A percentile compares a stretch with the other conserved stretches of the same genome.
Evolutionary conservation across 2,888 invertebrate species (phyloP).

Genomic region (Eubasilissa splendida): DNA sequence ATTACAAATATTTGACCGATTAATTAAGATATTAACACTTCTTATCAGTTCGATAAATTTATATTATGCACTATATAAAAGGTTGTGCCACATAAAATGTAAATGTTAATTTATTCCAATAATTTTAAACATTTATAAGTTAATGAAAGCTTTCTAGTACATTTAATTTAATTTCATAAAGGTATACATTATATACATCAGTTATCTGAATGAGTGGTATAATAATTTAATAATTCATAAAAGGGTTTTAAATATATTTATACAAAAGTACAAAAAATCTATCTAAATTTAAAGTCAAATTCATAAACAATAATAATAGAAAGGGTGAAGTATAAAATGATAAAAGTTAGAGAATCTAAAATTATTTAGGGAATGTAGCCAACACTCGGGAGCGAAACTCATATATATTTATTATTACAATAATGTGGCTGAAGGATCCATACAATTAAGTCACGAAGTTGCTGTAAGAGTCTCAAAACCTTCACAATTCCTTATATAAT

Average conservation of each 20-base stretch:
- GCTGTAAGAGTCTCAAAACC: no score
- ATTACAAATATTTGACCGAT: slow-evolving; percentile 34
- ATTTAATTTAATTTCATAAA: slow-evolving; percentile 34
- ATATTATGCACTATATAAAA: slow-evolving; percentile 44
- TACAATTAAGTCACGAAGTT: no score
- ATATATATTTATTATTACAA: background rate
- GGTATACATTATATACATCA: slow-evolving; percentile 18
- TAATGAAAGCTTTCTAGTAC: slow-evolving; percentile 36
- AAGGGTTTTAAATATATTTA: slow-evolving; percentile 39
- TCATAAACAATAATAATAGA: slow-evolving; percentile 24
- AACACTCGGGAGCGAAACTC: slow-evolving; percentile 13
- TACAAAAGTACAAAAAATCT: slow-evolving; percentile 53
- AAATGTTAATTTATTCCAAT: slow-evolving; percentile 13
- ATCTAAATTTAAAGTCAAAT: slow-evolving; percentile 28
- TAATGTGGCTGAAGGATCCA: slow-evolving; percentile 6
- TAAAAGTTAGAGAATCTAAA: background rate
- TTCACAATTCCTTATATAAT: no score
- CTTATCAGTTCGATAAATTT: slow-evolving; percentile 28
- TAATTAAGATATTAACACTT: slow-evolving; percentile 14
- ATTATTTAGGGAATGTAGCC: slow-evolving; percentile 23
- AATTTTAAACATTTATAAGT: slow-evolving; percentile 27
- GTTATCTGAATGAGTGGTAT: slow-evolving; percentile 26
- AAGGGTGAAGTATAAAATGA: slow-evolving; percentile 3
- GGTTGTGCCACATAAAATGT: slow-evolving; percentile 25
- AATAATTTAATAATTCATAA: slow-evolving; percentile 28